phyloP scores from a whole-genome alignment of 1,140 invertebrate genomes.

The Ectropis grisescens region DNA sequence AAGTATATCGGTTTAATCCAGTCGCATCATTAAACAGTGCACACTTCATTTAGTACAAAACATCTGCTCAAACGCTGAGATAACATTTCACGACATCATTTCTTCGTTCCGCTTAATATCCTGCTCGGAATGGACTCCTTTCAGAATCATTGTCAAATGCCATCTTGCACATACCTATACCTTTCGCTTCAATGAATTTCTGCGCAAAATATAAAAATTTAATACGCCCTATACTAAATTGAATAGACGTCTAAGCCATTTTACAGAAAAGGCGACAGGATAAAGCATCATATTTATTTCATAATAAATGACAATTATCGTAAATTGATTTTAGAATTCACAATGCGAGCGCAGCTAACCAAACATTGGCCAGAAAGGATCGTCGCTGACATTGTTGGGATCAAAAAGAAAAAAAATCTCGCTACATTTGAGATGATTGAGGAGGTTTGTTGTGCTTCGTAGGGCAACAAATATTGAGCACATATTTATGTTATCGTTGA shows the following conservation, averaged over 20 bases:
- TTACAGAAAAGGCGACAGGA: slow-evolving; percentile 39
- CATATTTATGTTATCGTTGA: slow-evolving; percentile 18
- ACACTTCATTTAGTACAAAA: slow-evolving; percentile 25
- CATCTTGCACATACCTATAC: slow-evolving; percentile 24
- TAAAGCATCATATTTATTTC: slow-evolving; percentile 68
- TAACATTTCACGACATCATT: slow-evolving; percentile 50
- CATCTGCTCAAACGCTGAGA: slow-evolving; percentile 58
- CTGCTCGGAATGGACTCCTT: slow-evolving; percentile 30
- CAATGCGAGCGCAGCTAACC: slow-evolving; percentile 59
- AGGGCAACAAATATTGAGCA: slow-evolving; percentile 49
- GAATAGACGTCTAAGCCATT: slow-evolving; percentile 38
- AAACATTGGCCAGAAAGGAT: slow-evolving; percentile 62
- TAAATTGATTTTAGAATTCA: slow-evolving; percentile 57
- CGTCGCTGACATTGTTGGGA: slow-evolving; percentile 29
- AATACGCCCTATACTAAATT: slow-evolving; percentile 38
- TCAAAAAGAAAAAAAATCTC: slow-evolving; percentile 12
- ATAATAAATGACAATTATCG: slow-evolving; percentile 70
- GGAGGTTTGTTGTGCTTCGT: slow-evolving; percentile 33
- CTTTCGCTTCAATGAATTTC: slow-evolving; percentile 37
- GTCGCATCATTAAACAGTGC: slow-evolving; percentile 11
- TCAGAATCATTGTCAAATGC: slow-evolving; percentile 60
- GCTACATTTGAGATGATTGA: slow-evolving; percentile 19
- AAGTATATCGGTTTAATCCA: too few species aligned
- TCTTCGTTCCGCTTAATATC: slow-evolving; percentile 53
- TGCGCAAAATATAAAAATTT: slow-evolving; percentile 52